Evolutionary conservation across 2,113 vertebrate genomes (phyloP), one percentile per base, ranked within the genome.

Genomic region (Stomatorhinus ivindoensis): DNA sequence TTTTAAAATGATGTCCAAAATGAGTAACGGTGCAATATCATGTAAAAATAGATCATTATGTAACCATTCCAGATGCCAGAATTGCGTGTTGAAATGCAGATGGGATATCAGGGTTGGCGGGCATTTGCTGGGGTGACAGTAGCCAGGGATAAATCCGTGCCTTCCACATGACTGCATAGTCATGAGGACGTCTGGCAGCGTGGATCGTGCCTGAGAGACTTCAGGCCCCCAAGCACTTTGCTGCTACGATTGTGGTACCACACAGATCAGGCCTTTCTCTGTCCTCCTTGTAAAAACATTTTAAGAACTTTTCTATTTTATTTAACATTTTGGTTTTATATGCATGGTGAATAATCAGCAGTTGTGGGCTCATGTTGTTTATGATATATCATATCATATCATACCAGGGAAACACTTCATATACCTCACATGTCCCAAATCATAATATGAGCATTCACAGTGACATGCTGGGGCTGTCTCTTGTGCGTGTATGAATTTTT

Each of bases 41-140:
- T 87, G 85, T 86, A 53, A 90, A 88, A 90, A 92, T 90, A 90
- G 90, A 35, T 9, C 15, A 24, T 87, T 50, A 89, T 50, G 48
- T 90, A 88, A 91, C 42, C 58, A 46, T 47, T n/a, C 50, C 47
- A 58, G 24, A 46, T 65, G 17, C 61, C 55, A 47, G 24, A 21
- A 61, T 35, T 61, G 46, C 9, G 4, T 89, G 69, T 61, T 50
- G 15, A 21, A 83, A 89, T 48, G 88, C 7, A 69, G 11, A 15
- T 50, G 27, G n/a, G 31, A n/a, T 85, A 89, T 53, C 82, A 44
- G 86, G 4, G 31, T 53, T 39, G 88, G 51, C 51, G 9, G 24
- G 42, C 19, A n/a, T 47, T 19, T 27, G 44, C 46, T 47, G 87
- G 61, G 42, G 24, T 47, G 61, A 88, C 31, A 80, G 65, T 39